Evolutionary conservation across 1,140 invertebrate species (phyloP).

Genomic region (Lordiphosa collinella): DNA sequence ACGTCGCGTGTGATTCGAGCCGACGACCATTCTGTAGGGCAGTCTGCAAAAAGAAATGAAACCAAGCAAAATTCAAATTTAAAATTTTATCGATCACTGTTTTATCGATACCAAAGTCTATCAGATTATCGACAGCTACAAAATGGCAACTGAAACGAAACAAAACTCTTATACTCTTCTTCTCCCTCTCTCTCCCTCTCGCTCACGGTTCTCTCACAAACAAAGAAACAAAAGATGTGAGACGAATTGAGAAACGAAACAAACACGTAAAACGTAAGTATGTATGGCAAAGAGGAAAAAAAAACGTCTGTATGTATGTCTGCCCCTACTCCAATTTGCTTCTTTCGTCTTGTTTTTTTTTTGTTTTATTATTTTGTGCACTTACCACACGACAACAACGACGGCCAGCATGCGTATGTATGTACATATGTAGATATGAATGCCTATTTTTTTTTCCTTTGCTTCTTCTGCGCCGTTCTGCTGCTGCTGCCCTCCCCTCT

Average conservation of each 20-base stretch:
- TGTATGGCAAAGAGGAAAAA: background rate
- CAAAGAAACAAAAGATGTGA: constrained; percentile 1
- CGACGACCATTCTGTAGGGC: constrained; percentile 76
- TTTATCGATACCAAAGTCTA: background rate
- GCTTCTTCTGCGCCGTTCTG: constrained; percentile 1
- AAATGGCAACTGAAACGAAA: constrained; percentile 4
- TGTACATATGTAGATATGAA: constrained; percentile 14
- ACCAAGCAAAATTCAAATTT: background rate
- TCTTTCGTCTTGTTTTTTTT: too few relatives aligned
- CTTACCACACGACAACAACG: constrained; percentile 11
- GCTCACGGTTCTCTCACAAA: constrained; percentile 1
- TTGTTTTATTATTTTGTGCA: background rate
- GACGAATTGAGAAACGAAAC: constrained; percentile 3
- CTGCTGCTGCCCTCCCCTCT: constrained; percentile 5
- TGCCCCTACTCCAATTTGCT: background rate
- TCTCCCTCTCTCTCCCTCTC: background rate
- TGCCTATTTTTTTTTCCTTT: constrained; percentile 1
- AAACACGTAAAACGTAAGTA: constrained; percentile 1
- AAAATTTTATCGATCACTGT: background rate
- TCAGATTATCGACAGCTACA: background rate
- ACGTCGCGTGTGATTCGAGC: constrained; percentile 74
- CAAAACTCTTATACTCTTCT: background rate
- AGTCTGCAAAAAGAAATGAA: constrained; percentile 44
- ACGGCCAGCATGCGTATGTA: constrained; percentile 10
- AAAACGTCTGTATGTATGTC: too few relatives aligned